Evolutionary conservation across 2,113 vertebrate species (phyloP).

Genomic region (Thinocorus orbignyianus): DNA sequence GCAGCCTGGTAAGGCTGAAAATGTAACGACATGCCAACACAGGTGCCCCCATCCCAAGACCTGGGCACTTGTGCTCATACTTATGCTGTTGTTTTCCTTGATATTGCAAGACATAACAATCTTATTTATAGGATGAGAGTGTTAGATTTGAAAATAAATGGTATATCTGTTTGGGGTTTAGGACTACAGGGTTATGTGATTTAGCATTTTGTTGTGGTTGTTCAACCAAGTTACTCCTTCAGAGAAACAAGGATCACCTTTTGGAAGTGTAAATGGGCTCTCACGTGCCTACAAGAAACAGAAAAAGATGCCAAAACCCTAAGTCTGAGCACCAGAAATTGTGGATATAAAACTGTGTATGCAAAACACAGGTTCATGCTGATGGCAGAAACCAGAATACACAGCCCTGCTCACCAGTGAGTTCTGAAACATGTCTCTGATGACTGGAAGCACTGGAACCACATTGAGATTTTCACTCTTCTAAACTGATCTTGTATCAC

Average conservation of each 20-base stretch:
- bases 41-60: neutral
- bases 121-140: neutral
- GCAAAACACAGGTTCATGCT: neutral
- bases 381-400: neutral
- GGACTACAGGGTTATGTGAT: neutral
- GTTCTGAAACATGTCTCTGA: neutral
- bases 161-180: neutral
- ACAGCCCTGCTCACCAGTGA: neutral
- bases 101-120: neutral
- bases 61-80: neutral
- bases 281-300: neutral
- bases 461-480: neutral
- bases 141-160: neutral
- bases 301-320: neutral
- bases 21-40: neutral
- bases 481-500: neutral
- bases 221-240: neutral
- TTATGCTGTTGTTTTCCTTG: neutral
- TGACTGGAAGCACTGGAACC: neutral
- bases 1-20: constrained; percentile 47
- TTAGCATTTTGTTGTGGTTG: neutral
- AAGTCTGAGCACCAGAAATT: neutral
- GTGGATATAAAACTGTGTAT: neutral
- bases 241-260: neutral
- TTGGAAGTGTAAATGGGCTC: neutral